Base-by-base conservation (phyloP, 2,113 vertebrate species). In the Cyprinodon variegatus region DNA sequence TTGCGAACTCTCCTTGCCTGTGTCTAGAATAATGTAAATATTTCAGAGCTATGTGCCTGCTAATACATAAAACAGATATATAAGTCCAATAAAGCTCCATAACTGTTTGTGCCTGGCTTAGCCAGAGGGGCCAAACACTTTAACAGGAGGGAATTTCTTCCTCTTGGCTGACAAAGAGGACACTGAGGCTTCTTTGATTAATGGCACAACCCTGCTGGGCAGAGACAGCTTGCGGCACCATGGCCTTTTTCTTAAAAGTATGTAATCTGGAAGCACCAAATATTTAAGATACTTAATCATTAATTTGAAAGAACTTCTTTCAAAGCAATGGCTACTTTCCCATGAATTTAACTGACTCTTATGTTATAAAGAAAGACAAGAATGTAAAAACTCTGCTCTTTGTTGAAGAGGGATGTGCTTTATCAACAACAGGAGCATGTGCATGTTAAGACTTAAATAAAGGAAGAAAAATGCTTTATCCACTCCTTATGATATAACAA, bases 1-100 rank as follows among this genome's bases (percentile, higher is more conserved):
- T 93, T 94, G 92, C 77, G 70, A 93, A 88, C 85, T 88, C 91
- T 82, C 87, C 85, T 89, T 83, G 85, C 83, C 84, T 86, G 89
- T 93, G 91, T 93, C 92, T 90, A 77, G 90, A 89, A 92, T 94
- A 93, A 95, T 94, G 94, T 94, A 94, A 94, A 94, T 95, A 94
- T 93, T 90, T 90, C 92, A 93, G 89, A 90, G 90, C 90, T 85
- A 89, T 93, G 88, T 82, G 82, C 78, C 87, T 36, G 61, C 91
- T 92, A 90, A 94, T 94, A 92, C 92, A 93, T 94, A 92, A 94
- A 94, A 93, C 91, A 93, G 91, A 95, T 93, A 94, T 92, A 94
- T 93, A 94, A 92, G 90, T 92, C 90, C 91, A 95, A 94, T 94
- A 93, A 94, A 94, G 84, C 91, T 83, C 81, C 88, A 93, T 93